phyloP scores from a whole-genome alignment of 2,113 vertebrate species.

The Carassius carassius region DNA sequence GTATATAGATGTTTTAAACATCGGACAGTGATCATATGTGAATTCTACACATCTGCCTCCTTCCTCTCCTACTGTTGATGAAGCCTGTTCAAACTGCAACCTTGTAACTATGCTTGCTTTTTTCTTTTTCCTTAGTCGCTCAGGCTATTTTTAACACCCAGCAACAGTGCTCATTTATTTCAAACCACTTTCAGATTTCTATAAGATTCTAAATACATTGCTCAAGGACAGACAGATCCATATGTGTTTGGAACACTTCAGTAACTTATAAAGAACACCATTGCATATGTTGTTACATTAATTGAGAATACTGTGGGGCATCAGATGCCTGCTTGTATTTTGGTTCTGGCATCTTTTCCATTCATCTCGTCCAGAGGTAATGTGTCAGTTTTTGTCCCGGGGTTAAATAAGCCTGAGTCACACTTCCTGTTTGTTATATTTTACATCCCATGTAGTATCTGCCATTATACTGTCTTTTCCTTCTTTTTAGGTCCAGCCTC shows the following conservation, averaged over 20 bases:
- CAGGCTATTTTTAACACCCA: constrained; percentile 52
- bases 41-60: constrained; percentile 40
- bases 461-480: constrained; percentile 20
- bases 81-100: constrained; percentile 48
- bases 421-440: constrained; percentile 35
- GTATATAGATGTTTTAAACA: constrained; percentile 40
- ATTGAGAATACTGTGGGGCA: not conserved
- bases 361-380: constrained; percentile 2
- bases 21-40: constrained; percentile 5
- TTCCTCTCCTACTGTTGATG: constrained; percentile 41
- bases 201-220: constrained; percentile 23
- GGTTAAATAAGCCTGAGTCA: constrained; percentile 10
- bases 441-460: not conserved
- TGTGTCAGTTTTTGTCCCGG: not conserved
- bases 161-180: constrained; percentile 29
- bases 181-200: constrained; percentile 38
- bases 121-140: constrained; percentile 7
- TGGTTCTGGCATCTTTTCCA: not conserved
- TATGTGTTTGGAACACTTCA: not conserved
- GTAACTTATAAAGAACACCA: not conserved
- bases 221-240: constrained; percentile 8
- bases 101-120: constrained; percentile 48
- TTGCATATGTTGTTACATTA: too few species aligned
- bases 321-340: not conserved
- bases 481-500: constrained; percentile 4